These are phyloP conservation scores for Anas bernieri DNA, from an alignment of 2,797 vertebrate genomes.

Conservation along the genomic window DNA sequence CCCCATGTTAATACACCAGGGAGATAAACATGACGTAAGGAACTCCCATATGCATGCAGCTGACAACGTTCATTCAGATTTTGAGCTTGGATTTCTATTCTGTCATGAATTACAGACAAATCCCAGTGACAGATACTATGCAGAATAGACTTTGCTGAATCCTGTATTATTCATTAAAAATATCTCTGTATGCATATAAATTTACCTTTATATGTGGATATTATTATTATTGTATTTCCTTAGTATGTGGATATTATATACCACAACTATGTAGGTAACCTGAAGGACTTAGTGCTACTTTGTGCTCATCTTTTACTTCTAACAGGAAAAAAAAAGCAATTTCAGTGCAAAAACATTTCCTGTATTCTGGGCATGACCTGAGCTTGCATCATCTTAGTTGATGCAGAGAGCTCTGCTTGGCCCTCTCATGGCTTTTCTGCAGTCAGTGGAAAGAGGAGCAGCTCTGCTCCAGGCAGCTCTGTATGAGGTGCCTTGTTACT, in stretches of 20 bases:
- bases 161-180: background rate
- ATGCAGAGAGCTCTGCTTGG: background rate
- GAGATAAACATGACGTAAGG: background rate
- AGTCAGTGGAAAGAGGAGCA: accelerated
- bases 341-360: background rate
- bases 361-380: background rate
- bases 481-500: accelerated
- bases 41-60: background rate
- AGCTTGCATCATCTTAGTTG: background rate
- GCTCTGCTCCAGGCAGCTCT: background rate
- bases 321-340: background rate
- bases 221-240: too few relatives aligned
- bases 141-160: background rate
- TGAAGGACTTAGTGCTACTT: background rate
- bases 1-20: background rate
- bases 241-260: background rate
- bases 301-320: background rate
- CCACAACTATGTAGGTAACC: background rate
- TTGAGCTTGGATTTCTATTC: background rate
- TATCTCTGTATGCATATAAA: background rate
- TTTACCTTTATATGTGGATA: background rate
- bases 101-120: background rate
- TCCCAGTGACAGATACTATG: background rate
- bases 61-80: background rate
- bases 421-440: background rate